Base-by-base conservation (phyloP, 2,888 invertebrate species). In the Drosophila phalerata region DNA sequence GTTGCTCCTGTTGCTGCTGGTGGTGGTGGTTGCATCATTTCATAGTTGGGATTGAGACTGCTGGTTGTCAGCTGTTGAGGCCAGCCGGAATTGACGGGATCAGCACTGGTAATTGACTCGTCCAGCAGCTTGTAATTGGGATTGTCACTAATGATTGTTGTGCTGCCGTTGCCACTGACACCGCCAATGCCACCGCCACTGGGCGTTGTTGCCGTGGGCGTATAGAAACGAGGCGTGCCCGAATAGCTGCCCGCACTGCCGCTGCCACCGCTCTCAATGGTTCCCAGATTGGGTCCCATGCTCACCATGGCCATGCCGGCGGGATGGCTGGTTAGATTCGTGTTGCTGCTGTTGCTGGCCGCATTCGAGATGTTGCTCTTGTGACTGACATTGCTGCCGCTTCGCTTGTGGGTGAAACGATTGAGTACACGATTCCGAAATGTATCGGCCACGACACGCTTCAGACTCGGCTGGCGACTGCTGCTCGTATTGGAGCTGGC, bases 401-500 rank as follows among this genome's bases (percentile, higher is more conserved):
- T 86, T 5, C 91, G 91, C 52, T 90, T 91, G 73, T 91, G 88
- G 63, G 90, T 90, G 64, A 91, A 91, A 30, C 90, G 90, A 53
- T 81, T 88, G 28, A 90, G 74, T 6, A 84, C 69, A 0, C 77
- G 77, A 57, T 79, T 81, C 0, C 81, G 69, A 2, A 84, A 30
- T 0, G 79, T 90, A 74, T 91, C 91, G 32, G 91, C 85, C n/a
- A 91, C 79, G 15, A 85, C 88, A 13, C 85, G 73, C 55, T 87
- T 91, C 0, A 91, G 55, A 47, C 89, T 90, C 30, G 85, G 83
- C 70, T 87, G 85, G 3, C 89, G 89, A 13, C 75, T 63, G 42
- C 71, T 74, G n/a, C 91, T 90, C 38, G 90, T 80, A 84, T 89
- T 92, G n/a, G 91, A 91, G 51, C 91, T 90, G 48, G 88, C 90